Conservation (phyloP, 2,113 vertebrate species). For the Bufo bufo region DNA sequence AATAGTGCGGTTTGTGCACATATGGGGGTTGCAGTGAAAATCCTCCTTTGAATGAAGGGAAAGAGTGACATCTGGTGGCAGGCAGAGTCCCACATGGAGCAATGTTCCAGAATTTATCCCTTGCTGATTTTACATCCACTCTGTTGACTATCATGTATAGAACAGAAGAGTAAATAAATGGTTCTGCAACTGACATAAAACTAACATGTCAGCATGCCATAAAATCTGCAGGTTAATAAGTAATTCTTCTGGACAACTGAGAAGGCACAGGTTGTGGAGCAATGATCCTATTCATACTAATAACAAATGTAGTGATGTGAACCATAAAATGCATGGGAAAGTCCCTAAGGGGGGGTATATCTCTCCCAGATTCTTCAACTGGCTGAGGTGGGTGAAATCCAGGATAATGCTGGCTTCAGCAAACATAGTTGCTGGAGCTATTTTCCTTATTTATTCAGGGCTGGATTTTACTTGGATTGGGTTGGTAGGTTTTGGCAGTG, state of each 20-base stretch:
- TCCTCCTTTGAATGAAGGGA: background rate
- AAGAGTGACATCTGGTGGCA: constrained; percentile 26
- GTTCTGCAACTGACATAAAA: background rate
- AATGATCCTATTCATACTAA: too few relatives aligned
- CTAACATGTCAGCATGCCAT: background rate
- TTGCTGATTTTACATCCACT: background rate
- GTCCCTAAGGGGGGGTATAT: too few relatives aligned
- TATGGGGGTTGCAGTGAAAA: background rate
- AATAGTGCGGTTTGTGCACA: background rate
- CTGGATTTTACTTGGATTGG: too few relatives aligned
- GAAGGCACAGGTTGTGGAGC: too few relatives aligned
- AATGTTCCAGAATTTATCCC: background rate
- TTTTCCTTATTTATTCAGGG: too few relatives aligned
- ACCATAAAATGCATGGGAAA: too few relatives aligned
- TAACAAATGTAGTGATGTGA: too few relatives aligned
- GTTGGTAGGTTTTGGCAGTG: too few relatives aligned
- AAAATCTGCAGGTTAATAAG: background rate
- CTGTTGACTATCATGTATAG: background rate
- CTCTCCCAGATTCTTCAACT: too few relatives aligned
- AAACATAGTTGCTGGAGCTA: too few relatives aligned
- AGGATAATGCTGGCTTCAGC: too few relatives aligned
- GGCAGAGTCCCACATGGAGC: background rate
- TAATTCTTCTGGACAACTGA: background rate
- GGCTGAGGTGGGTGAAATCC: too few relatives aligned
- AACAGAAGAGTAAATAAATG: background rate